Evolutionary conservation across 2,113 vertebrate genomes (phyloP).

Genomic region (Lagopus muta): DNA sequence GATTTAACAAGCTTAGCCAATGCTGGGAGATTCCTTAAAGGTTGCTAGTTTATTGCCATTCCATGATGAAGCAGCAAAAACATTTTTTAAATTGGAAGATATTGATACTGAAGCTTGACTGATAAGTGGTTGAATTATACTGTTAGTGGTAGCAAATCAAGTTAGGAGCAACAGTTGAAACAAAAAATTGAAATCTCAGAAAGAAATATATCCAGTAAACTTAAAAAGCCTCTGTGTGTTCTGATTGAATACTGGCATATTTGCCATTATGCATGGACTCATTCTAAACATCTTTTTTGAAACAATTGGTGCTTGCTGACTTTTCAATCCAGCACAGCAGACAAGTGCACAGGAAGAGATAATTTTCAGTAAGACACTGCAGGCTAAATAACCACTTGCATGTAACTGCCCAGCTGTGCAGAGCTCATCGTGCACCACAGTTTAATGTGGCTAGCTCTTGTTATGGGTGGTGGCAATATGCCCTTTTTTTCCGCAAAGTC

Average conservation of each 20-base stretch:
- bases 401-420: neutral
- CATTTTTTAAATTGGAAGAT: neutral
- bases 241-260: neutral
- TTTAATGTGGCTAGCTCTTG: neutral
- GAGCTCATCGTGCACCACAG: neutral
- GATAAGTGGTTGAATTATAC: neutral
- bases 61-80: neutral
- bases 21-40: neutral
- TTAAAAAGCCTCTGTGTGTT: neutral
- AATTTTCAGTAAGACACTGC: neutral
- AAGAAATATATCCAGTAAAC: neutral
- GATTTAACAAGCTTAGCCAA: neutral
- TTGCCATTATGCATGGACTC: neutral
- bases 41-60: neutral
- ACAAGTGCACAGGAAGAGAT: neutral
- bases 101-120: neutral
- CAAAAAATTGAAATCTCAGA: neutral
- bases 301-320: neutral
- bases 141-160: neutral
- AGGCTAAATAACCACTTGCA: fast-evolving
- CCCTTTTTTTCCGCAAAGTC: neutral
- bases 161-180: neutral
- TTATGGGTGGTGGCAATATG: neutral
- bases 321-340: neutral
- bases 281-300: neutral